Percentiles rank a stretch among this genome's conserved stretches.
phyloP scores from a whole-genome alignment of 2,113 vertebrate genomes.

The Thomomys bottae region DNA sequence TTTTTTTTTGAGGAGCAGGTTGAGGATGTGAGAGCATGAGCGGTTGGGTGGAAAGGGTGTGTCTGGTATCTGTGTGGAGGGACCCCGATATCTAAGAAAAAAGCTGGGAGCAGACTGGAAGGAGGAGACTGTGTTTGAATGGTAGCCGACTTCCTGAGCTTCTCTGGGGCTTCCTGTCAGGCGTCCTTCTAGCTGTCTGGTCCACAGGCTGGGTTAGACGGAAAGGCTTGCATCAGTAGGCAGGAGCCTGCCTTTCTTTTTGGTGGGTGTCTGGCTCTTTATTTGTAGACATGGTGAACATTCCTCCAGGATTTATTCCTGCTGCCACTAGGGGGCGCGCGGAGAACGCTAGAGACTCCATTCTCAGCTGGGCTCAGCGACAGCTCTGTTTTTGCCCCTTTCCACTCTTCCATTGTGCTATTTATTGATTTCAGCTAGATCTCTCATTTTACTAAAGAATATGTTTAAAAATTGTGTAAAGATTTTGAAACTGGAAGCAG shows the following conservation, averaged over 20 bases:
- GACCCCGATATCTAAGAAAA: neutral
- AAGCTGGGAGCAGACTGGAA: neutral
- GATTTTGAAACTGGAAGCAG: conserved; percentile 71
- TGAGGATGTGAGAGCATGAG: conserved; percentile 48
- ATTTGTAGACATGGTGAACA: conserved; percentile 49
- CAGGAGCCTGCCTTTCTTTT: conserved; percentile 52
- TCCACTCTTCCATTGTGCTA: conserved; percentile 75
- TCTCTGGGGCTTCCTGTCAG: neutral
- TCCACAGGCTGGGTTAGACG: neutral
- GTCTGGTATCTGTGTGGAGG: conserved; percentile 27
- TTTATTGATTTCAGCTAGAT: conserved; percentile 67
- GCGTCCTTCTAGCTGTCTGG: neutral
- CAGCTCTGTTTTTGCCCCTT: conserved; percentile 39
- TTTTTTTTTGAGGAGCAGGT: conserved; percentile 55
- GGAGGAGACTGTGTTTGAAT: neutral
- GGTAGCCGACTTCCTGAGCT: neutral
- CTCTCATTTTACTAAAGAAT: conserved; percentile 55
- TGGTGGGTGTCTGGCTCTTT: conserved; percentile 28
- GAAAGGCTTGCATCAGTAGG: conserved; percentile 20
- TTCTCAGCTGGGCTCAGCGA: neutral
- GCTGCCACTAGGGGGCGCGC: conserved; percentile 80
- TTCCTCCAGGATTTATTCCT: conserved; percentile 31
- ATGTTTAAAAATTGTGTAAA: conserved; percentile 63
- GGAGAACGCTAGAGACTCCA: conserved; percentile 64
- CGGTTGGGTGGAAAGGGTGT: conserved; percentile 41